Conservation (phyloP, 2,888 invertebrate genomes). For the Eristalis intricaria region DNA sequence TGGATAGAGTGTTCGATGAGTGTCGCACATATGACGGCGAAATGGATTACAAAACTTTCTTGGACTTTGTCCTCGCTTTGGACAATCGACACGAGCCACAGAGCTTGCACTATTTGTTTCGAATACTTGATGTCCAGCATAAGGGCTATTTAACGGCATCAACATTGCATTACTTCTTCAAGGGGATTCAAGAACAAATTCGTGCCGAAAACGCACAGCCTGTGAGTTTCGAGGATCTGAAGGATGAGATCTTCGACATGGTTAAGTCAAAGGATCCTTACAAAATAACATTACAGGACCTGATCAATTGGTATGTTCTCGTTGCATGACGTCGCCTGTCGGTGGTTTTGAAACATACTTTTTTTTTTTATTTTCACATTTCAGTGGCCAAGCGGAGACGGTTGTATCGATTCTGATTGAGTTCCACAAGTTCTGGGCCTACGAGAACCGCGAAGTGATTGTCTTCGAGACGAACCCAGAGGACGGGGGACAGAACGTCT, state of each 20-base stretch:
- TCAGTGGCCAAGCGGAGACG: conserved; percentile 95
- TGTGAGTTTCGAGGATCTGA: conserved; percentile 95
- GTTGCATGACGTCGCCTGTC: background rate
- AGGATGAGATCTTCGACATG: conserved; percentile 99
- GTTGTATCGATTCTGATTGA: conserved; percentile 97
- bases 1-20: conserved; percentile 96
- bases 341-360: conserved; percentile 25
- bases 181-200: conserved; percentile 96
- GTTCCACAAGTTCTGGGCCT: conserved; percentile 97
- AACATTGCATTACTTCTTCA: conserved; percentile 95
- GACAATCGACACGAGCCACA: conserved; percentile 96
- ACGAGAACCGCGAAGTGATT: conserved; percentile 94
- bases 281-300: conserved; percentile 92
- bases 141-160: conserved; percentile 94
- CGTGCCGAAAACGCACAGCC: conserved; percentile 93
- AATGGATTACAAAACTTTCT: conserved; percentile 98
- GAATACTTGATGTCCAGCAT: conserved; percentile 94
- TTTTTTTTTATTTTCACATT: conserved; percentile 72
- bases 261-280: conserved; percentile 92
- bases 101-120: conserved; percentile 94
- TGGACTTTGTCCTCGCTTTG: conserved; percentile 95
- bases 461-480: conserved; percentile 83
- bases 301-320: conserved; percentile 86
- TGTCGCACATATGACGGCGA: conserved; percentile 96
- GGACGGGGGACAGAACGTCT: conserved; percentile 78